phyloP scores from a whole-genome alignment of 1,140 invertebrate species.

The Araneus ventricosus region DNA sequence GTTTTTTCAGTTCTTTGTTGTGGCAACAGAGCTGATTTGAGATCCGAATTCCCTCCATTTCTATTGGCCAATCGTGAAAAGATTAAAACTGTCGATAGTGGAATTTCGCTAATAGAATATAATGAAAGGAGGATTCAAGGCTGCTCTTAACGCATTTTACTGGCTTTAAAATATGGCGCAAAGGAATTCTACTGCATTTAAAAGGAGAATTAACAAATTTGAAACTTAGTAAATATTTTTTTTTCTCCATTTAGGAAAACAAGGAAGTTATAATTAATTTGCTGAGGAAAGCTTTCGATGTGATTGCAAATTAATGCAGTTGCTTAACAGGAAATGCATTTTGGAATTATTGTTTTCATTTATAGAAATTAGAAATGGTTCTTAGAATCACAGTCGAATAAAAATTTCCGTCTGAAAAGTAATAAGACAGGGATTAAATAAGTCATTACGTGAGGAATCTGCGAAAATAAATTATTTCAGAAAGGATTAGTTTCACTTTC shows the following conservation, averaged over 20 bases:
- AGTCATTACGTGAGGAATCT: background rate
- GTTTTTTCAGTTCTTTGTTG: slow-evolving; percentile 39
- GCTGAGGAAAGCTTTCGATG: background rate
- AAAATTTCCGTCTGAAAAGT: background rate
- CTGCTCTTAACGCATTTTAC: background rate
- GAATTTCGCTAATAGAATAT: background rate
- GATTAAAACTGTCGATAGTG: background rate
- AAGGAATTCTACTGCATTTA: background rate
- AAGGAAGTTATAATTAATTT: background rate
- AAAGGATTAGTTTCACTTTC: background rate
- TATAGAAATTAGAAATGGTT: background rate
- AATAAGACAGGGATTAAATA: background rate
- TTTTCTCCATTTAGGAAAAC: background rate
- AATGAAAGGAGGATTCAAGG: background rate
- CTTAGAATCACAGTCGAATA: background rate
- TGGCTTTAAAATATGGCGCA: background rate
- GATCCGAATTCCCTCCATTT: background rate
- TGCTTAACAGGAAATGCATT: background rate
- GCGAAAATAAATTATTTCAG: background rate
- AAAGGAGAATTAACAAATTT: slow-evolving; percentile 12
- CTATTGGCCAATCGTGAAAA: slow-evolving; percentile 9
- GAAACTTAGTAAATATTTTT: background rate
- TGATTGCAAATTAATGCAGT: background rate
- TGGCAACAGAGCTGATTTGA: slow-evolving; percentile 43
- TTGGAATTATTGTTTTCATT: background rate